Percentiles rank a stretch among this genome's conserved stretches.
These are phyloP conservation scores for Cataglyphis cursor DNA, from an alignment of 2,888 invertebrate species.

Conservation along the genomic window DNA sequence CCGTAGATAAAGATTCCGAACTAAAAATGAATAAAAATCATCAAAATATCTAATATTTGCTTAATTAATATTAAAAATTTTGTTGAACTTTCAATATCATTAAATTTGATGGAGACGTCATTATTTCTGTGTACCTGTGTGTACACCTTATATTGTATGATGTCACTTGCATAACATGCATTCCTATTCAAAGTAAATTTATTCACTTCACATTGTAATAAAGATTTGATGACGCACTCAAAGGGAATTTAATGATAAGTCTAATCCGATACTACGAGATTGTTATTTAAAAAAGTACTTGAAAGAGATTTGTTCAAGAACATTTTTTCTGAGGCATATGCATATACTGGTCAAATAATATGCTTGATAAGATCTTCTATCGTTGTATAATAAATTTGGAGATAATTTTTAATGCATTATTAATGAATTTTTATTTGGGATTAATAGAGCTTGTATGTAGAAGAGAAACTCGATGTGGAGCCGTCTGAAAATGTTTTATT, in stretches of 20 bases:
- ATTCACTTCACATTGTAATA: slow-evolving; percentile 28
- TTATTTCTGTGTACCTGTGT: neutral
- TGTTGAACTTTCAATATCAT: neutral
- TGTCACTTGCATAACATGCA: slow-evolving; percentile 18
- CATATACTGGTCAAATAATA: neutral
- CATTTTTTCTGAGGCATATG: neutral
- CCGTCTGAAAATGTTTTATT: slow-evolving; percentile 79
- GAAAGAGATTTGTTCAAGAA: neutral
- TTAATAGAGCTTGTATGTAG: neutral
- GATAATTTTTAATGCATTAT: neutral
- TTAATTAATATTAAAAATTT: neutral
- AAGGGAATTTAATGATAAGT: slow-evolving; percentile 26
- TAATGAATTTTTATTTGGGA: neutral
- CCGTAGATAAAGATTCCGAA: neutral
- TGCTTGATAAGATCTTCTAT: neutral
- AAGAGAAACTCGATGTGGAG: slow-evolving; percentile 56
- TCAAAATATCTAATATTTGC: neutral
- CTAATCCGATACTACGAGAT: neutral
- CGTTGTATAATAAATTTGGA: neutral
- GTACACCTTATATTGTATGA: slow-evolving; percentile 3
- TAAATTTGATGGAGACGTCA: neutral
- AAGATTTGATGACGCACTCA: slow-evolving; percentile 10
- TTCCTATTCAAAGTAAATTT: slow-evolving; percentile 17
- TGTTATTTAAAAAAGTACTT: neutral
- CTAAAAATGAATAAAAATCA: neutral